Base-by-base conservation (phyloP, 2,888 invertebrate species). In the Calephelis perditalis region DNA sequence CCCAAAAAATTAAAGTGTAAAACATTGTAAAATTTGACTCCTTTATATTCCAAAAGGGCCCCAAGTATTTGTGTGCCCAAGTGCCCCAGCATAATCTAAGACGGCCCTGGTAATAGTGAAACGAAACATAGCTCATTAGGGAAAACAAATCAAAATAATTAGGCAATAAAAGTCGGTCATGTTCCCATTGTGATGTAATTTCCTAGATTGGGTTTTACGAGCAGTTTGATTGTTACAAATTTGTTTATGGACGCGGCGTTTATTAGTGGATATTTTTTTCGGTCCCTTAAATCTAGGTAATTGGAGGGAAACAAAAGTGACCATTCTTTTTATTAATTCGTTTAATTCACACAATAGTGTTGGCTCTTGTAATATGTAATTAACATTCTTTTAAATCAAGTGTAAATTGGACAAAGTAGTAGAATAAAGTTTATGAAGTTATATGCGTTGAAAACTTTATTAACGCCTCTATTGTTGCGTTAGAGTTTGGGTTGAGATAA, bases 81-180 rank as follows among this genome's bases (percentile, higher is more conserved):
- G n/a, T n/a, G n/a, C n/a, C n/a, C n/a, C n/a, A n/a, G n/a, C n/a
- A n/a, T n/a, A n/a, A n/a, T n/a, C n/a, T n/a, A n/a, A n/a, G n/a
- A n/a, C n/a, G n/a, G n/a, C n/a, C n/a, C n/a, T n/a, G n/a, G n/a
- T n/a, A n/a, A n/a, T 78, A 78, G 75, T 75, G 75, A 77, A 76
- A 78, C 74, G 76, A 73, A 76, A 73, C 76, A 75, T 76, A 76
- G 73, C 74, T 86, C 82, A 86, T 87, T 87, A 85, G 76, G 76
- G 77, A 84, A 86, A 86, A 86, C 86, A 87, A 87, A 88, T 86
- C 86, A 85, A 85, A 80, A 79, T 86, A 85, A 87, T 88, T 84
- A 86, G 85, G 81, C 78, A 77, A 82, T 88, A 88, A 87, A 86
- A 74, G 64, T 66, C 76, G 71, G 74, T 75, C 77, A 76, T 81